phyloP scores from a whole-genome alignment of 2,888 invertebrate species.

The Drosophila tanythrix region DNA sequence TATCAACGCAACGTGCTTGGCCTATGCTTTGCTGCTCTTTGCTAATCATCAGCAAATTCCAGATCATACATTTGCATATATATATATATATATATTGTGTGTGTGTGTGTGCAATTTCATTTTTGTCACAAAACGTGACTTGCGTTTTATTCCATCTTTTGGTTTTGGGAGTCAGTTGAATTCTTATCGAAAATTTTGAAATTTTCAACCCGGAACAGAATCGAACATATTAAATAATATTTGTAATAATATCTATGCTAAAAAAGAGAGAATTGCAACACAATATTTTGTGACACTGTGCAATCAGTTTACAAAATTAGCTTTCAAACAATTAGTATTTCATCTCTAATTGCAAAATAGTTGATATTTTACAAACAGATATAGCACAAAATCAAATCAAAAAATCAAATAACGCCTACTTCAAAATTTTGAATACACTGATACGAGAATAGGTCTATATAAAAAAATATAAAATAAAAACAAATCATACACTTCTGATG shows the following conservation, averaged over 20 bases:
- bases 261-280: neutral
- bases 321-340: neutral
- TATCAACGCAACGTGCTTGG: slow-evolving; percentile 9
- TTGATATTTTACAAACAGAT: neutral
- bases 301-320: neutral
- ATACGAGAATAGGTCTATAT: no score
- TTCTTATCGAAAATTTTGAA: neutral
- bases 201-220: neutral
- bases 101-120: neutral
- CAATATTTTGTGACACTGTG: neutral
- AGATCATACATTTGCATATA: slow-evolving; percentile 5
- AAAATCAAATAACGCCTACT: neutral
- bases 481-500: neutral
- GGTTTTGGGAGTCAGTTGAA: neutral
- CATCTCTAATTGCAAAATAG: neutral
- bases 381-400: neutral
- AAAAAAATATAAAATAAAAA: neutral
- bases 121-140: slow-evolving; percentile 24
- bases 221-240: neutral
- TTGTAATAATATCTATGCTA: neutral
- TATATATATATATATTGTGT: neutral
- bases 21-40: neutral
- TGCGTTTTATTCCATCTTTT: neutral
- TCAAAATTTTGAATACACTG: neutral
- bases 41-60: slow-evolving; percentile 15